A percentile compares a stretch with the other conserved stretches of the same genome.
Conservation (phyloP, 1,140 invertebrate species). For the Drosophila lacteicornis region DNA sequence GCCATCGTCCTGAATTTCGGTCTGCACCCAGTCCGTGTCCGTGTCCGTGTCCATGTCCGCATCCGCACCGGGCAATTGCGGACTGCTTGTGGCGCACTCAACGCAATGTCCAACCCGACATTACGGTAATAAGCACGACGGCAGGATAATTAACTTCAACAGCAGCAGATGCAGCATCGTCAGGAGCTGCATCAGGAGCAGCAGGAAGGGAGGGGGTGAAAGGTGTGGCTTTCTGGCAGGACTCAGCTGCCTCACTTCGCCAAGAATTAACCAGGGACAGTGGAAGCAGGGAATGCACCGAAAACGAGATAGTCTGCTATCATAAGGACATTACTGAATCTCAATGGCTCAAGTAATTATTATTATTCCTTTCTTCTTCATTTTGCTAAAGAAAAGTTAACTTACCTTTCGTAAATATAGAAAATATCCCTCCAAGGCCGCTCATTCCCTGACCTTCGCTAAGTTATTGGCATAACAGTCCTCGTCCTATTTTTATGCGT, state of each 20-base stretch:
- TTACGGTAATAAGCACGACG: slow-evolving; percentile 75
- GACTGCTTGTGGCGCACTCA: slow-evolving; percentile 53
- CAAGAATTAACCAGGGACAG: slow-evolving; percentile 18
- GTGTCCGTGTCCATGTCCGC: slow-evolving; percentile 8
- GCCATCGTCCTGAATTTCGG: slow-evolving; percentile 8
- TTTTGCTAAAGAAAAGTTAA: background rate
- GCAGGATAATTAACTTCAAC: slow-evolving; percentile 71
- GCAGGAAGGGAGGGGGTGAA: background rate
- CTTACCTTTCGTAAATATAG: background rate
- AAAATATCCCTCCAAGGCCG: background rate
- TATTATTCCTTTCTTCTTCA: background rate
- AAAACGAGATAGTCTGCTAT: background rate
- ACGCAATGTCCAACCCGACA: slow-evolving; percentile 59
- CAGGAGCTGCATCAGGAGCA: slow-evolving; percentile 1
- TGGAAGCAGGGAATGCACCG: background rate
- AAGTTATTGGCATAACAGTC: background rate
- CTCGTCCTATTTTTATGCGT: background rate
- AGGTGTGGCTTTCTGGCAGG: slow-evolving; percentile 12
- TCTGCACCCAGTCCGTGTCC: slow-evolving; percentile 9
- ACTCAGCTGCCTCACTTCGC: slow-evolving; percentile 20
- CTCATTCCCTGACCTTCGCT: background rate
- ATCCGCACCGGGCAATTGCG: slow-evolving; percentile 56
- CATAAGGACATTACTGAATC: background rate
- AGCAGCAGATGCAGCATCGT: slow-evolving; percentile 39
- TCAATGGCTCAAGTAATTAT: background rate